Percentiles rank a stretch among this genome's conserved stretches.
These are phyloP conservation scores for Augochlorella aurata DNA, from an alignment of 2,888 invertebrate species.

Conservation along the genomic window DNA sequence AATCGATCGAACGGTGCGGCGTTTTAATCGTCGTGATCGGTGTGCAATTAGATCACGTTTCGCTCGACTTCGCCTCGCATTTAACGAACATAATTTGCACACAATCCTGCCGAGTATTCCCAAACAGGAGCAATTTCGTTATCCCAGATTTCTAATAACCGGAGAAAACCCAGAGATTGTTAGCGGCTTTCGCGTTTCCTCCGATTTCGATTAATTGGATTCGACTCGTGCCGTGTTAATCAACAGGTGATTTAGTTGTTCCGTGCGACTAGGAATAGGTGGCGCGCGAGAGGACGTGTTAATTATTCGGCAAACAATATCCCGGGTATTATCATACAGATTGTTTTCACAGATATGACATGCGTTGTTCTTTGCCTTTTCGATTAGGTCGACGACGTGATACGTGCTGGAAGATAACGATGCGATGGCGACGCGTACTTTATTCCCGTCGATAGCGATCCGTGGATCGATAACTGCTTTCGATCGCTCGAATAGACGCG, in stretches of 20 bases:
- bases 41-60: background rate
- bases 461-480: background rate
- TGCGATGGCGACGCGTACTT: background rate
- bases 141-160: constrained; percentile 4
- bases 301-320: constrained; percentile 6
- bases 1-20: background rate
- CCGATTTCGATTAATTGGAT: background rate
- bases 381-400: background rate
- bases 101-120: background rate
- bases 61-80: background rate
- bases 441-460: background rate
- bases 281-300: background rate
- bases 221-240: constrained; percentile 3
- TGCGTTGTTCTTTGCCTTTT: background rate
- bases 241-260: constrained; percentile 25
- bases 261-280: background rate
- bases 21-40: background rate
- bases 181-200: background rate
- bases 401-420: background rate
- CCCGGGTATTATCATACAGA: background rate
- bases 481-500: background rate
- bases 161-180: background rate
- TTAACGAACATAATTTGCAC: background rate
- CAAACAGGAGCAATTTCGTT: background rate
- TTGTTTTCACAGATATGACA: background rate